Evolutionary conservation across 2,888 invertebrate species (phyloP).

Genomic region (Leptogaster cylindrica): DNA sequence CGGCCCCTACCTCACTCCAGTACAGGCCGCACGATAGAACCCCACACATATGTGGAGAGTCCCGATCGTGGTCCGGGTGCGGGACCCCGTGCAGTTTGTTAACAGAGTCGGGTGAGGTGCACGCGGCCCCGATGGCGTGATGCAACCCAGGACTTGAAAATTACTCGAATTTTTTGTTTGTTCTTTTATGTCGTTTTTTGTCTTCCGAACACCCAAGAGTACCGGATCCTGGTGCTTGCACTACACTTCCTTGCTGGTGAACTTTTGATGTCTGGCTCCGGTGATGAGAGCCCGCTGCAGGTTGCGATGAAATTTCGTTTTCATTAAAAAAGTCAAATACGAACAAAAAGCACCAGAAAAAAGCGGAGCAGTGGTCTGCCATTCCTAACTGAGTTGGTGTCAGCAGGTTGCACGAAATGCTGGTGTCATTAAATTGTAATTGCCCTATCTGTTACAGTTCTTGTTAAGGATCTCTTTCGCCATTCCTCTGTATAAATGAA

Average conservation of each 20-base stretch:
- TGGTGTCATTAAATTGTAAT: conserved; percentile 39
- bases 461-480: conserved; percentile 18
- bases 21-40: too few relatives aligned
- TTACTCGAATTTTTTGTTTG: conserved; percentile 29
- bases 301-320: conserved; percentile 39
- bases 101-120: conserved; percentile 10
- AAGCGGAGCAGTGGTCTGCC: background rate
- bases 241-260: conserved; percentile 21
- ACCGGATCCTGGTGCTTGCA: background rate
- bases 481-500: background rate
- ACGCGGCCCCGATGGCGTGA: background rate
- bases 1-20: conserved; percentile 3
- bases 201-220: background rate
- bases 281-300: conserved; percentile 27
- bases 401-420: conserved; percentile 20
- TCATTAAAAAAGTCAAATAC: conserved; percentile 38
- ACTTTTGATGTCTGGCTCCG: conserved; percentile 15
- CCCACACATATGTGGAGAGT: conserved; percentile 16
- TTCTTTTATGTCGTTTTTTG: conserved; percentile 27
- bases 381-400: conserved; percentile 9
- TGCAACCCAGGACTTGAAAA: conserved; percentile 31
- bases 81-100: conserved; percentile 20
- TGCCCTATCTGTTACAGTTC: conserved; percentile 35
- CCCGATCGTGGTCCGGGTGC: background rate
- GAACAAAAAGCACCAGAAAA: conserved; percentile 18